Base-by-base conservation (phyloP, 2,113 vertebrate genomes). In the Scytalopus superciliaris region DNA sequence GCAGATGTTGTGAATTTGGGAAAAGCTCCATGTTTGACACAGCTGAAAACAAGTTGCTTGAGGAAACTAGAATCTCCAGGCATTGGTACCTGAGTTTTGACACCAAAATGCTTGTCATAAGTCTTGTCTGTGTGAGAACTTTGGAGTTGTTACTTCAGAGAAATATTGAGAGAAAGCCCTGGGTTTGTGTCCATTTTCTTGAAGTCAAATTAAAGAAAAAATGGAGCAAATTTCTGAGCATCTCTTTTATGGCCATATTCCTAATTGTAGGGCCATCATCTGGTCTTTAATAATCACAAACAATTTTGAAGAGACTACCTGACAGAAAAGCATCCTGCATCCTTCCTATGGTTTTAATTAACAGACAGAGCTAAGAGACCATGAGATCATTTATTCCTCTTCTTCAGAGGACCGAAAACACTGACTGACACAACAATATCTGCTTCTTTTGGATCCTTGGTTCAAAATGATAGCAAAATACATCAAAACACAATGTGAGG, bases 401-500 rank as follows among this genome's bases (percentile, higher is more conserved):
- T 82, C 66, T 50, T 81, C 21, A 69, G 56, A 78, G 87, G 63
- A 91, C 47, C 0, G 0, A 83, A 88, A 93, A 73, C 70, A 57
- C 17, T 63, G 59, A 60, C 60, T 92, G 55, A 25, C n/a, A 67
- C 31, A 92, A 83, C 18, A 63, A 44, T 66, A 84, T 93, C 90
- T 93, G 64, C 86, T 95, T 93, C 60, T 92, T 89, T 78, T 49
- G 42, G 64, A 88, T 63, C 52, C 67, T 42, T 95, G 83, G 45
- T 78, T 96, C 56, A 59, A 90, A 90, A 50, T 68, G 40, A 92
- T 89, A 92, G 76, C 64, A 89, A 86, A 96, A 88, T 77, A 60
- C n/a, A 66, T 89, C 90, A 87, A 92, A 95, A 93, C 89, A 92
- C 83, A 97, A 84, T 60, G 83, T 93, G 93, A 90, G 76, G 42